Evolutionary conservation across 2,113 vertebrate genomes (phyloP), one percentile per base, ranked within the genome.

Genomic region (Cyanocitta stelleri): DNA sequence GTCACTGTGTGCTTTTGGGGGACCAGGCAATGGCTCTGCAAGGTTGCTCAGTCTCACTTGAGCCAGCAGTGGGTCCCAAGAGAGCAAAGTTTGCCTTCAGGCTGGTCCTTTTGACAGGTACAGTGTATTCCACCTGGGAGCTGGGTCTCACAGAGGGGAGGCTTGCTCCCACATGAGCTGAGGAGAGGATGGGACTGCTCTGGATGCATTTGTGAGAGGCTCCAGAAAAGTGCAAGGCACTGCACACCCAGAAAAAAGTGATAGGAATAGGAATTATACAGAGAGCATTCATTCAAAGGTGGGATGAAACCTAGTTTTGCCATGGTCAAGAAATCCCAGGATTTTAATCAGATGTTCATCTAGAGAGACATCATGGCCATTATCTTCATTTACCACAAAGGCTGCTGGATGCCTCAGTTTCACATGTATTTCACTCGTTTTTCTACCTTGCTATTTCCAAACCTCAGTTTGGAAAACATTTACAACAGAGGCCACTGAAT

Each of bases 31-130:
- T 2, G 7, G 13, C 35, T 82, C 27, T 39, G 12, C 4, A 0
- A 5, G 6, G 4, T 21, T 56, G 14, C 46, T 58, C 8, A 1
- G 9, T 27, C 32, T 66, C 7, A 0, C 39, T 75, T 52, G 13
- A 62, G 49, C 9, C 43, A 76, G n/a, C 15, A 24, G 48, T 3
- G 6, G 23, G 41, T 35, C 41, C 51, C 51, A 48, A 41, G 23
- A 62, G 46, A 48, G 14, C 5, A 10, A 66, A 81, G 15, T 64
- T 69, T 10, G 30, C 8, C 10, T 49, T 80, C 44, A 33, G 1
- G 1, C 32, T 55, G 35, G 9, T 49, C 21, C 39, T 52, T 71
- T 29, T 19, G 61, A 18, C 35, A 64, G 44, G 27, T 15, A 2
- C 3, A 44, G 35, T 3, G 3, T 23, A 33, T 86, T 75, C 51